These are phyloP conservation scores for Bufo bufo DNA, from an alignment of 2,113 vertebrate species.

Conservation along the genomic window DNA sequence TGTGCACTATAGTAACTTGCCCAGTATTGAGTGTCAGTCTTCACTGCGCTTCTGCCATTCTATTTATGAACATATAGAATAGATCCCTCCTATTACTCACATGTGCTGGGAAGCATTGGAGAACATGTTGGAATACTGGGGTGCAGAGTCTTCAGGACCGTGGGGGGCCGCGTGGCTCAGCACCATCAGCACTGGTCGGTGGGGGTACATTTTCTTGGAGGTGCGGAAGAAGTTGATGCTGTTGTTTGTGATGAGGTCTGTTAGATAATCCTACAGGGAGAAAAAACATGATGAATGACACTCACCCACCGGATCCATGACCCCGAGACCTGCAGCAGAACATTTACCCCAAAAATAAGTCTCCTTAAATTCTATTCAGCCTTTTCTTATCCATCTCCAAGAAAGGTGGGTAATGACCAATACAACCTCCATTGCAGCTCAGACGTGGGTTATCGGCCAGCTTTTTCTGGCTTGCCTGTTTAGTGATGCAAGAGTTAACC, in stretches of 20 bases:
- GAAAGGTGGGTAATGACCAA: no score
- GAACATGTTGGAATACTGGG: conserved; percentile 91
- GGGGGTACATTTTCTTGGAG: conserved; percentile 94
- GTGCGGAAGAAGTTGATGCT: conserved; percentile 93
- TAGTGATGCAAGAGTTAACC: no score
- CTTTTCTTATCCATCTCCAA: no score
- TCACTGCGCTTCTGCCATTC: background rate
- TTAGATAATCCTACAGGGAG: conserved; percentile 89
- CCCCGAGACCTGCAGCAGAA: background rate
- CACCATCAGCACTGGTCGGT: conserved; percentile 92
- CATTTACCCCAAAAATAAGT: background rate
- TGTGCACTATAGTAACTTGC: no score
- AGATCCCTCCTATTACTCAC: conserved; percentile 72
- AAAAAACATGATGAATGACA: background rate
- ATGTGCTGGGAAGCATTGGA: conserved; percentile 96
- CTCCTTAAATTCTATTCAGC: no score
- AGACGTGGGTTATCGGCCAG: no score
- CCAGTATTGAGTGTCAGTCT: background rate
- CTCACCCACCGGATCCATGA: background rate
- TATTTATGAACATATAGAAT: background rate
- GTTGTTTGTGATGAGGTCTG: conserved; percentile 95
- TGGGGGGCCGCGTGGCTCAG: conserved; percentile 95
- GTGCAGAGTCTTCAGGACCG: conserved; percentile 93
- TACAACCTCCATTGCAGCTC: no score
- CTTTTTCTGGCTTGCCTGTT: no score